Base-by-base conservation (phyloP, 2,113 vertebrate species). In the Syngnathoides biaculeatus region DNA sequence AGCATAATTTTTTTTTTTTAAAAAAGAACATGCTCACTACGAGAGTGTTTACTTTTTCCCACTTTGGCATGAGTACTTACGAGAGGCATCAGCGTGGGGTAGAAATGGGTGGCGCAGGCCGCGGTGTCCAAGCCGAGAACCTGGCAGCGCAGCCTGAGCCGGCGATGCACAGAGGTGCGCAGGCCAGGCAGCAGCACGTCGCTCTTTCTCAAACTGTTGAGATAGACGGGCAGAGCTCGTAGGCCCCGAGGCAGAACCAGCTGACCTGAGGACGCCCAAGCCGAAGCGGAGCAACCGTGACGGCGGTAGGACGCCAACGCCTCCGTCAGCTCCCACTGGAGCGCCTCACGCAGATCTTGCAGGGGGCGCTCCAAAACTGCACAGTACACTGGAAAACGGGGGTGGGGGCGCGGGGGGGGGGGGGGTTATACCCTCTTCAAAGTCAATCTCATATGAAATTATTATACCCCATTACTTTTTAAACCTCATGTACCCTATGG, bases 161-260 rank as follows among this genome's bases (percentile, higher is more conserved):
- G 86, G 67, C 89, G 87, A 75, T 90, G 89, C 40, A 92, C 58
- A 20, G 91, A 90, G 85, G 84, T 90, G 55, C 86, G 83, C 68
- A 90, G 73, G 12, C 92, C 89, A 0, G 92, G 92, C 72, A 93
- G 87, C 66, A 93, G 79, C 43, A 93, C 92, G 43, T 90, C 91
- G 1, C 92, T 93, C 83, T 93, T 93, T 73, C 92, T 88, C 79
- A 93, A 82, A 47, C 92, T 92, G 86, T 93, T 93, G 74, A 92
- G 61, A 77, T 91, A 93, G 66, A 93, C 89, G 0, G 91, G 91
- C 20, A 93, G 83, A 0, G 82, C 83, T 72, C 90, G 90, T 61
- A 93, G 88, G 35, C 86, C 83, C 79, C 89, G 91, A 38, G 92
- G 91, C n/a, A 93, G 82, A 48, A 93, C 89, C 10, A 48, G 17